Conservation (phyloP, 2,888 invertebrate species). For the Tiliacea aurago region DNA sequence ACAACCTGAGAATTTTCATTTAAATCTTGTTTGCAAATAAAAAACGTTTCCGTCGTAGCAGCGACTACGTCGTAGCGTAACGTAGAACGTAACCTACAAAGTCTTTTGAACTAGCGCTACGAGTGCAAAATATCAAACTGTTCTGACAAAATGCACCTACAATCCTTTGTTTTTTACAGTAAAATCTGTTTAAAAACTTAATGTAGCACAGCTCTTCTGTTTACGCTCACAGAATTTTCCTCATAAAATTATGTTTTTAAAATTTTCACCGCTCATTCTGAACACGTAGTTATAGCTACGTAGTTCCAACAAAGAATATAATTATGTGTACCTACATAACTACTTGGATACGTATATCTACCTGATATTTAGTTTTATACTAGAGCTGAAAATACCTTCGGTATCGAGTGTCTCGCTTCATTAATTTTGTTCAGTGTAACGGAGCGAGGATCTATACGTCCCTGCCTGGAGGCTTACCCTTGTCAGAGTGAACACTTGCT, state of each 20-base stretch:
- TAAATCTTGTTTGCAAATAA: slow-evolving; percentile 6
- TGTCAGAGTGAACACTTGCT: slow-evolving; percentile 69
- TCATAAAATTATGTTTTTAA: slow-evolving; percentile 1
- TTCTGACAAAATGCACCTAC: slow-evolving; percentile 4
- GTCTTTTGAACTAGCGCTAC: slow-evolving; percentile 24
- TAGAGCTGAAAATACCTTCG: slow-evolving; percentile 48
- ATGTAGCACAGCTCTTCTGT: slow-evolving; percentile 8
- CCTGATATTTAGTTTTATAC: slow-evolving; percentile 30
- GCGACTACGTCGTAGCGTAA: slow-evolving; percentile 40
- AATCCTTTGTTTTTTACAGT: slow-evolving; percentile 32
- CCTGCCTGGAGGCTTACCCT: slow-evolving; percentile 68
- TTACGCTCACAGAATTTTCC: slow-evolving; percentile 16
- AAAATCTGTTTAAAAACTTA: slow-evolving; percentile 28
- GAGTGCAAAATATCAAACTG: slow-evolving; percentile 32
- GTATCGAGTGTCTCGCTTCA: slow-evolving; percentile 63
- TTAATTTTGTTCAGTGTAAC: slow-evolving; percentile 67
- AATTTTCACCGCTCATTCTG: slow-evolving; percentile 4
- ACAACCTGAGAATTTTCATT: slow-evolving; percentile 3
- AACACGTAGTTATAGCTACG: background rate
- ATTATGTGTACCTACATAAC: background rate
- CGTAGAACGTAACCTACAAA: slow-evolving; percentile 30
- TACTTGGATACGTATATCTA: background rate
- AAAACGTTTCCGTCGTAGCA: slow-evolving; percentile 28
- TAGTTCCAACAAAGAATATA: slow-evolving; percentile 22
- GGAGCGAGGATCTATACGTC: slow-evolving; percentile 57